phyloP scores from a whole-genome alignment of 1,140 invertebrate genomes.

The Acromyrmex heyeri region DNA sequence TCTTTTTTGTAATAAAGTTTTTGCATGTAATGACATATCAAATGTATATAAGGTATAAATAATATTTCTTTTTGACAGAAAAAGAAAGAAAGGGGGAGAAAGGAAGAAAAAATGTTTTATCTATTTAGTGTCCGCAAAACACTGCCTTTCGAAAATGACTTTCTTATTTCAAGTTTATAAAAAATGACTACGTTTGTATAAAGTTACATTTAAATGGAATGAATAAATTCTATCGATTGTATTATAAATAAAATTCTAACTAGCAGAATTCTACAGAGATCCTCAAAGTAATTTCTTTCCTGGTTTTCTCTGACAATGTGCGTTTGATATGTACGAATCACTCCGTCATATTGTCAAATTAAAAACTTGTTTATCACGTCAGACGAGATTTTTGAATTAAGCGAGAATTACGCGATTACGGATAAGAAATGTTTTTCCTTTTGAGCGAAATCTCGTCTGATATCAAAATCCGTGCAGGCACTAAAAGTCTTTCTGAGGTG shows the following conservation, averaged over 20 bases:
- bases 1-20: conserved; percentile 55
- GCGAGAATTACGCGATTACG: neutral
- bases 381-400: conserved; percentile 1
- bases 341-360: neutral
- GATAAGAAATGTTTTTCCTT: neutral
- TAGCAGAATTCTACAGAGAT: neutral
- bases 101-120: neutral
- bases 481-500: too few species aligned
- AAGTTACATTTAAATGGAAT: conserved; percentile 7
- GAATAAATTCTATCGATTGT: too few species aligned
- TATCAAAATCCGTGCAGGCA: neutral
- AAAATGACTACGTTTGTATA: neutral
- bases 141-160: neutral
- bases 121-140: neutral
- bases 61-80: neutral
- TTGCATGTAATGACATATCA: neutral
- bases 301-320: neutral
- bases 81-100: neutral
- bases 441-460: neutral
- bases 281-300: conserved; percentile 13
- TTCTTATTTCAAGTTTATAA: neutral
- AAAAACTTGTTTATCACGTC: neutral
- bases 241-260: neutral
- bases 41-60: neutral
- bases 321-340: neutral